These are phyloP conservation scores for Brachionus paranguensis DNA, from an alignment of 1,140 invertebrate species.

Conservation along the genomic window DNA sequence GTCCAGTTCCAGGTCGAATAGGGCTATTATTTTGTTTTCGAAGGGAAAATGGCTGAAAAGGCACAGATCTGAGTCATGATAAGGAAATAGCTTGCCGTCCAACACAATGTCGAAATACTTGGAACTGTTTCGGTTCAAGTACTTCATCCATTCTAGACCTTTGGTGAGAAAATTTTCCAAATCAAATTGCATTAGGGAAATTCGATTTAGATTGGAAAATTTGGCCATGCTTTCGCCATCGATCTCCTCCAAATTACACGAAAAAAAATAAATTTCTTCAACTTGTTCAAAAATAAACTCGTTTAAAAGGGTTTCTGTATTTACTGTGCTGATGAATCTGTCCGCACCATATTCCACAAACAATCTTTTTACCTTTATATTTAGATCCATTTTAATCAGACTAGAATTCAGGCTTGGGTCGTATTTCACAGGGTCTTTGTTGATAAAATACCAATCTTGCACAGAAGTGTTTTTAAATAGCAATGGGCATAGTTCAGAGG, in stretches of 20 bases:
- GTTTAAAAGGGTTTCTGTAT: background rate
- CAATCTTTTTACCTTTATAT: background rate
- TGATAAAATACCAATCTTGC: background rate
- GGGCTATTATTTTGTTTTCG: background rate
- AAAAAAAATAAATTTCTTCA: background rate
- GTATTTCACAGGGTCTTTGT: background rate
- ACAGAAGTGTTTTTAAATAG: background rate
- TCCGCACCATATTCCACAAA: background rate
- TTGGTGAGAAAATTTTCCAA: background rate
- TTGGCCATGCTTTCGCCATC: background rate
- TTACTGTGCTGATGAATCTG: background rate
- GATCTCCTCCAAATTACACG: background rate
- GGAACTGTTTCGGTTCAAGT: background rate
- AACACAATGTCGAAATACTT: background rate
- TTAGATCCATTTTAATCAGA: background rate
- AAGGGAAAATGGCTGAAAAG: conserved; percentile 26
- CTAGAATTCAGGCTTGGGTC: background rate
- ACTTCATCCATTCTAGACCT: background rate
- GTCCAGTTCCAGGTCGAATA: background rate
- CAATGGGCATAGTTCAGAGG: background rate
- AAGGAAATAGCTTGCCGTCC: background rate
- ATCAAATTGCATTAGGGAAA: background rate
- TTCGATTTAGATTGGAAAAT: background rate
- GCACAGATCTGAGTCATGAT: background rate
- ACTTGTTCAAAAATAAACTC: background rate